Base-by-base conservation (phyloP, 1,140 invertebrate species). In the Aradophagus sp. region DNA sequence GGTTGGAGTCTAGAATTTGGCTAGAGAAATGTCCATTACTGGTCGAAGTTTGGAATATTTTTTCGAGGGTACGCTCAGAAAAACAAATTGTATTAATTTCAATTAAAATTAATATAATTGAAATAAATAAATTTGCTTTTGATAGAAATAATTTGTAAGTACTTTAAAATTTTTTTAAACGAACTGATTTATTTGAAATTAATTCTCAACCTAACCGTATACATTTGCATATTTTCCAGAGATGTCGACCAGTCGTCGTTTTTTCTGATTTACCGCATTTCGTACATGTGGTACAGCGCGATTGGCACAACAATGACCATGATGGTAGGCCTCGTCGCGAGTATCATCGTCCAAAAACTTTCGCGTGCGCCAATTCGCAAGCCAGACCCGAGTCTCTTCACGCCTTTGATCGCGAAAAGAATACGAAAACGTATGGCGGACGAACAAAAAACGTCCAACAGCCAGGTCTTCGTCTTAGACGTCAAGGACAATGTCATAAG, bases 231-330 rank as follows among this genome's bases (percentile, higher is more conserved):
- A n/a, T 8, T 5, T 56, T 45, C 32, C 36, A 75, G 74, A 8
- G 53, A 58, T 5, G 32, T 55, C 0, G 59, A 78, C 20, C 45
- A 75, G 1, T 63, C 72, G 0, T 53, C 42, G 0, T 78, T 79
- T 13, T 79, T 83, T 13, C 79, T 74, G 27, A 29, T 91, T 13
- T 90, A 90, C 62, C 87, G 87, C 10, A 84, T 91, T 10, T 91
- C 90, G 10, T 91, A 91, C 61, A 86, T 90, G 74, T 91, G 89
- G 89, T 91, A 90, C 70, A 88, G 90, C 1, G 87, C 90, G 1
- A 83, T 94, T 19, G 93, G 92, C 38, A 87, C 92, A 41, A 0
- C 86, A 0, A 72, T 90, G 0, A 90, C 93, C 0, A 72, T 93
- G 12, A 31, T 91, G 0, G 76, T 92, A 16, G 93, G 93, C 7